These are phyloP conservation scores for Schizaphis graminum DNA, from an alignment of 2,888 invertebrate genomes.

Conservation along the genomic window DNA sequence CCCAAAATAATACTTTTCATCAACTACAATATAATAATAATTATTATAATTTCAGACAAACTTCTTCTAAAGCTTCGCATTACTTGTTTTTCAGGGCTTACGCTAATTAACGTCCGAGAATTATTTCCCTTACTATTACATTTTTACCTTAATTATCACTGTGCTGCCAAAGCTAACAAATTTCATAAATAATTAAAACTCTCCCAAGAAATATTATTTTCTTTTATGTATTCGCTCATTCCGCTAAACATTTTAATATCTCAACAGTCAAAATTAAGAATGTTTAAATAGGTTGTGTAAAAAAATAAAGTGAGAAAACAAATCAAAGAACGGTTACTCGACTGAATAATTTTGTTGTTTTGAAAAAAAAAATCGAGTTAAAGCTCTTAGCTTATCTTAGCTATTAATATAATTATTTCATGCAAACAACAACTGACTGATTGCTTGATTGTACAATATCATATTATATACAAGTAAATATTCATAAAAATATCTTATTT, in stretches of 20 bases:
- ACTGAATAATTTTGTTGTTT: not conserved
- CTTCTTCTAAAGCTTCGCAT: conserved; percentile 50
- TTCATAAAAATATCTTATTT: not conserved
- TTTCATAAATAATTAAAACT: conserved; percentile 55
- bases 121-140: conserved; percentile 47
- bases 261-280: conserved; percentile 14
- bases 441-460: not conserved
- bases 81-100: conserved; percentile 44
- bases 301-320: conserved; percentile 7
- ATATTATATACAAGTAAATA: not conserved
- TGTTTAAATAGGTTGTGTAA: conserved; percentile 5
- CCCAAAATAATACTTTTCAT: conserved; percentile 17
- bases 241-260: conserved; percentile 24
- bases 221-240: conserved; percentile 11
- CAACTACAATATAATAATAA: conserved; percentile 39
- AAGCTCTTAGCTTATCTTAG: not conserved
- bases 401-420: not conserved
- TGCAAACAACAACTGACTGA: not conserved
- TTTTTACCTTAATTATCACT: conserved; percentile 56
- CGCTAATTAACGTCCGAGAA: conserved; percentile 58
- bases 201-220: not conserved
- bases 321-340: not conserved
- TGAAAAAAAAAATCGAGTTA: not conserved
- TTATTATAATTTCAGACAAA: conserved; percentile 31
- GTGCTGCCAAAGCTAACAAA: conserved; percentile 29